Conservation (phyloP, 1,140 invertebrate genomes). For the Tachypleus tridentatus region DNA sequence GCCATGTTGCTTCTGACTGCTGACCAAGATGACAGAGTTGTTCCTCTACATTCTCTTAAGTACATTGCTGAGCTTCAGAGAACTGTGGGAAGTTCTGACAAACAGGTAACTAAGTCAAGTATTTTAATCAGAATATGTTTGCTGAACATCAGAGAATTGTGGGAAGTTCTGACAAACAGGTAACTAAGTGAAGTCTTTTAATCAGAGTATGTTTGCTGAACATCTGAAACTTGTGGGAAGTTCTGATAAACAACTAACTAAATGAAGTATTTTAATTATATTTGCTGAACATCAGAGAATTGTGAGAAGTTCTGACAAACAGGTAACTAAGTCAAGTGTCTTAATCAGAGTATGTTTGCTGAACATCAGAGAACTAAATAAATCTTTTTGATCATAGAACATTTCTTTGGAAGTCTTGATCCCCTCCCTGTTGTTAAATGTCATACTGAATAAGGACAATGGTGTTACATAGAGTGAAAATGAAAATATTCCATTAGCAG, state of each 20-base stretch:
- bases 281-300: constrained; percentile 74
- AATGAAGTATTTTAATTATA: too few relatives aligned
- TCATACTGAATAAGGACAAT: too few relatives aligned
- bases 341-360: too few relatives aligned
- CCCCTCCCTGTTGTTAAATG: too few relatives aligned
- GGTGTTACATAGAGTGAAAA: too few relatives aligned
- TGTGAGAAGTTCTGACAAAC: constrained; percentile 45
- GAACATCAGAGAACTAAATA: too few relatives aligned
- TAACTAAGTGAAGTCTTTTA: constrained; percentile 7
- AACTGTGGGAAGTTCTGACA: constrained; percentile 44
- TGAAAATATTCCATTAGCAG: too few relatives aligned
- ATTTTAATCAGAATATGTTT: constrained; percentile 29
- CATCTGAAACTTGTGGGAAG: too few relatives aligned
- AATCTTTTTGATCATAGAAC: too few relatives aligned
- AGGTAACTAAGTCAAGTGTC: constrained; percentile 28
- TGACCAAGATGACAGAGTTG: constrained; percentile 96
- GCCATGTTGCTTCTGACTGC: constrained; percentile 80
- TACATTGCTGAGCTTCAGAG: constrained; percentile 84
- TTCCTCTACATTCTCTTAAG: constrained; percentile 90
- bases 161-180: constrained; percentile 44
- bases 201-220: too few relatives aligned
- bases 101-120: constrained; percentile 35
- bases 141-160: constrained; percentile 74
- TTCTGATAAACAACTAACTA: too few relatives aligned
- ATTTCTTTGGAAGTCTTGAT: too few relatives aligned